A percentile compares a stretch with the other conserved stretches of the same genome.
Evolutionary conservation across 1,140 invertebrate species (phyloP).

Genomic region (Cheumatopsyche charites): DNA sequence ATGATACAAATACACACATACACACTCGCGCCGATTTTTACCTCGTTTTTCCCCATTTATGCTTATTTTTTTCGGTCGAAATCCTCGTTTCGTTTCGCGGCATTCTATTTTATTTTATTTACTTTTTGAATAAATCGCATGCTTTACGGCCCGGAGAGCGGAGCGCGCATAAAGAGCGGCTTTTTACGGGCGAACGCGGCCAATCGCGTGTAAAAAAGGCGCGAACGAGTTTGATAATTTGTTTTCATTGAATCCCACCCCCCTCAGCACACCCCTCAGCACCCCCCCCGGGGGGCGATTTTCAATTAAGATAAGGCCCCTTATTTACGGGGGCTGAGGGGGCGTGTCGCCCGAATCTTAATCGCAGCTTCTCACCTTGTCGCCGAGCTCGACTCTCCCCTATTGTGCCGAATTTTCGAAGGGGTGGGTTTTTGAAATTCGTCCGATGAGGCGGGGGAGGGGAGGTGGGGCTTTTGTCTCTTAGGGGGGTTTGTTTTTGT

Average conservation of each 20-base stretch:
- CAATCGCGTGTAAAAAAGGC: slow-evolving; percentile 23
- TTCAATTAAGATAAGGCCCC: slow-evolving; percentile 18
- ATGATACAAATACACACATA: no score
- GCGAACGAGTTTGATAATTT: slow-evolving; percentile 26
- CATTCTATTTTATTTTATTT: no score
- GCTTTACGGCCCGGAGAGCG: slow-evolving; percentile 1
- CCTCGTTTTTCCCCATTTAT: no score
- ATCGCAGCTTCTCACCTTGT: slow-evolving; percentile 16
- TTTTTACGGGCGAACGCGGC: slow-evolving; percentile 12
- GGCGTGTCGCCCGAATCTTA: slow-evolving; percentile 14
- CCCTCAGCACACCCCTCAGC: no score
- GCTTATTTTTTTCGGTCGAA: no score
- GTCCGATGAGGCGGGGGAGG: neutral
- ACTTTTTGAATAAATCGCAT: slow-evolving; percentile 16
- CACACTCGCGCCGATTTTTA: no score
- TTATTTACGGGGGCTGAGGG: neutral
- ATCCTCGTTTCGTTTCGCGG: no score
- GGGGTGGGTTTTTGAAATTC: no score
- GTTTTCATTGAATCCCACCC: slow-evolving; percentile 24
- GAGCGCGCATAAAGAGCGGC: neutral
- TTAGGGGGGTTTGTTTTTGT: no score
- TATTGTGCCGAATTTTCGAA: neutral
- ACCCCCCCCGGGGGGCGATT: slow-evolving; percentile 13
- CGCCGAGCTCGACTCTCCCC: no score
- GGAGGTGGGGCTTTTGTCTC: neutral